A percentile compares a stretch with the other conserved stretches of the same genome.
Evolutionary conservation across 2,888 invertebrate genomes (phyloP).

Genomic region (Drosophila heteroneura): DNA sequence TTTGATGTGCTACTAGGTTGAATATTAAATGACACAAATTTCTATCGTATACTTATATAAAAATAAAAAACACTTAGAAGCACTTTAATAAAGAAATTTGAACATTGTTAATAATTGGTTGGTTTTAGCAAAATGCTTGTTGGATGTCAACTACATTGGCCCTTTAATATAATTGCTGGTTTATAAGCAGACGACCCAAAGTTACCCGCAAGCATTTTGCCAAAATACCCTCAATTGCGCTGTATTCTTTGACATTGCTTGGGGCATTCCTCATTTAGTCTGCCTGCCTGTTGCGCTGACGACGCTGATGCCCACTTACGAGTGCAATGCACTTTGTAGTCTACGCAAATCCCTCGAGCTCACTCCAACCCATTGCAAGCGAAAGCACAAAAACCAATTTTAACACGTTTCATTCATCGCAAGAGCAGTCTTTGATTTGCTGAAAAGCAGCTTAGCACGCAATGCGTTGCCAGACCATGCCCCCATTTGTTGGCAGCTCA

Average conservation of each 20-base stretch:
- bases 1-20: conserved; percentile 7
- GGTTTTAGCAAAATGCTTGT: background rate
- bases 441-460: conserved; percentile 63
- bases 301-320: background rate
- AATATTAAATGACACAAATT: conserved; percentile 6
- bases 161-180: background rate
- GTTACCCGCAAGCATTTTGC: background rate
- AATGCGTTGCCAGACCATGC: conserved; percentile 6
- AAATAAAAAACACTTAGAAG: background rate
- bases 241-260: conserved; percentile 7
- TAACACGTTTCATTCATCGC: conserved; percentile 40
- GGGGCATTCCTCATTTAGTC: conserved; percentile 12
- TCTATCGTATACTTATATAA: background rate
- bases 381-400: conserved; percentile 11
- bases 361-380: background rate
- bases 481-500: conserved; percentile 4
- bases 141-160: background rate
- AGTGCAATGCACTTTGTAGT: conserved; percentile 31
- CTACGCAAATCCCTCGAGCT: conserved; percentile 7
- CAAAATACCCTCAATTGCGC: background rate
- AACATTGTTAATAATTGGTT: background rate
- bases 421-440: conserved; percentile 42
- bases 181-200: background rate
- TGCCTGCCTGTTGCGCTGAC: background rate
- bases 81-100: background rate